Conservation (phyloP, 2,113 vertebrate genomes). For the Rhinolophus ferrumequinum region DNA sequence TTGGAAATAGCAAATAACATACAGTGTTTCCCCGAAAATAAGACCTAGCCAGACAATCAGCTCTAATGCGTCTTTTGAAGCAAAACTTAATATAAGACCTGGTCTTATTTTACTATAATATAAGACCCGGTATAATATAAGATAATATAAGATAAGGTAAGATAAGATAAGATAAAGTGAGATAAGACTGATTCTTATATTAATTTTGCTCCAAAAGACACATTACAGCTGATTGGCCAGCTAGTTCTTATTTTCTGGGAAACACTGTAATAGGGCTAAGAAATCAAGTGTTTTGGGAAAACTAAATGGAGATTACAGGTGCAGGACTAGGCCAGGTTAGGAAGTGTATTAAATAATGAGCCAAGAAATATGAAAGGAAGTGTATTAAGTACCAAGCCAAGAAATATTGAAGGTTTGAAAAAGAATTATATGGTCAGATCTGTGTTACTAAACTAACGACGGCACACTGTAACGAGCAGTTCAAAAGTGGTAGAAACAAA, state of each 20-base stretch:
- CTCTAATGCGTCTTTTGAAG: too few relatives aligned
- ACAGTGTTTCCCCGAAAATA: too few relatives aligned
- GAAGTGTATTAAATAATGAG: neutral
- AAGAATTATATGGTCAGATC: neutral
- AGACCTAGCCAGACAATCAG: too few relatives aligned
- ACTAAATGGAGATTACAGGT: neutral
- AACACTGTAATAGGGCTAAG: neutral
- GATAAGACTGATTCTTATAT: too few relatives aligned
- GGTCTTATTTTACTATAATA: too few relatives aligned
- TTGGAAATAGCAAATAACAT: neutral
- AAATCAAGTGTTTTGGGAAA: neutral
- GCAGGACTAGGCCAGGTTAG: neutral
- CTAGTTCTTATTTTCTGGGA: too few relatives aligned
- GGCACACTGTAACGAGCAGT: neutral
- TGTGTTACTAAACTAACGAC: conserved; percentile 1
- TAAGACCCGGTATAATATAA: too few relatives aligned
- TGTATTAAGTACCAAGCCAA: neutral
- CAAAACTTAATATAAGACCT: too few relatives aligned
- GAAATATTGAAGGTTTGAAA: neutral
- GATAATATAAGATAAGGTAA: too few relatives aligned
- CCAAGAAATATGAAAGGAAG: neutral
- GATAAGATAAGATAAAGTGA: too few relatives aligned
- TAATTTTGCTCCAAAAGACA: too few relatives aligned
- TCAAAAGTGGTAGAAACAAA: neutral
- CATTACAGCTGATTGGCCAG: too few relatives aligned